Evolutionary conservation across 2,888 invertebrate species (phyloP), one percentile per base, ranked within the genome.

Genomic region (Psylliodes chrysocephalus): DNA sequence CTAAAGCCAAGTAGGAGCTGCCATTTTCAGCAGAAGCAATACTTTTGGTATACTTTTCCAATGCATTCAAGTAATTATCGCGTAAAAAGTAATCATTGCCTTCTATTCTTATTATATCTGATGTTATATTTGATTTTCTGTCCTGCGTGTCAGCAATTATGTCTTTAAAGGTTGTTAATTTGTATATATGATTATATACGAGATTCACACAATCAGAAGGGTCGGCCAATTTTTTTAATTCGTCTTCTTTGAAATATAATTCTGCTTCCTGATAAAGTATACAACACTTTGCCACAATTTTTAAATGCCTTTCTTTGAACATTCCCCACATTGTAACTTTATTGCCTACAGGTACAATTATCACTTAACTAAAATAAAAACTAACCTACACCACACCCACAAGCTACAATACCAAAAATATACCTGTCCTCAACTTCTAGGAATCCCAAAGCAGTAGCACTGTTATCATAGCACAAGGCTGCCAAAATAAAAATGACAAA

Each of bases 1-100:
- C 89, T 44, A 90, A 80, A n/a, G 85, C 82, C 64, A 90, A 85
- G 72, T 86, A 85, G 64, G 87, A 85, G n/a, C 89, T 86, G 33
- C 82, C 77, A 12, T 65, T 69, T 46, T 86, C 86, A 6, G 92
- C n/a, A n/a, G n/a, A n/a, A n/a, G n/a, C n/a, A n/a, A n/a, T n/a
- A n/a, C n/a, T n/a, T n/a, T n/a, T n/a, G 89, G 88, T 88, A 73
- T 90, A 90, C 67, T 86, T 85, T 47, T 79, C 68, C 28, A 83
- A 71, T 12, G 82, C 65, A 1, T 54, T 19, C n/a, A 38, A 25
- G 19, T 19, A 38, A 8, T 12, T 25, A 7, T 3, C 7, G 33
- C 33, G 5, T 8, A 33, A 44, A 19, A 35, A 60, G 2, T 52
- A 12, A 5, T 52, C 40, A 22, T 60, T 60, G 1, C 60, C 60